Percentiles rank a stretch among this genome's conserved stretches.
Conservation (phyloP, 2,113 vertebrate genomes). For the Elaphurus davidianus region DNA sequence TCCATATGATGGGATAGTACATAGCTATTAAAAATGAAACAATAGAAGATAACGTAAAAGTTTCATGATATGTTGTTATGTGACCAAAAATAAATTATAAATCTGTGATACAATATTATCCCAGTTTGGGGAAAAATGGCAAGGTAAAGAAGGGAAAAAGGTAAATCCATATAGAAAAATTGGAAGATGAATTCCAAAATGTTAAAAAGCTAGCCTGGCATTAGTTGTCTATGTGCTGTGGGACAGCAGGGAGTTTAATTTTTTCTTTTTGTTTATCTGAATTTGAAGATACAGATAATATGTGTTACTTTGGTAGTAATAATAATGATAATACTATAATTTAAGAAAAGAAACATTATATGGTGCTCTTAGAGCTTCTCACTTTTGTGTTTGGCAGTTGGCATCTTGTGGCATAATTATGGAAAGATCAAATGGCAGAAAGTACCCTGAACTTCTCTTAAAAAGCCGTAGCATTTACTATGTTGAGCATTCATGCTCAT, state of each 20-base stretch:
- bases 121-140: no score
- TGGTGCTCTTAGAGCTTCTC: not conserved
- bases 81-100: not conserved
- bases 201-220: not conserved
- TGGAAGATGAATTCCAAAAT: not conserved
- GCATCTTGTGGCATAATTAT: not conserved
- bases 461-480: not conserved
- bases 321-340: not conserved
- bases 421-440: not conserved
- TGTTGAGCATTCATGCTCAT: not conserved
- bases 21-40: not conserved
- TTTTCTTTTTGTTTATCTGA: not conserved
- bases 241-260: not conserved
- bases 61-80: not conserved
- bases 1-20: not conserved
- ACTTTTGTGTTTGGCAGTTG: not conserved
- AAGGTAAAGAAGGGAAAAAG: not conserved
- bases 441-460: not conserved
- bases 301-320: not conserved
- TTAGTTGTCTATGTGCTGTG: not conserved
- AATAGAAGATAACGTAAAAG: not conserved
- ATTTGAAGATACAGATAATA: not conserved
- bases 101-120: not conserved
- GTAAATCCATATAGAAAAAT: not conserved
- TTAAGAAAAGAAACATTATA: not conserved